Evolutionary conservation across 2,888 invertebrate species (phyloP), one percentile per base, ranked within the genome.

Genomic region (Hipparchia semele): DNA sequence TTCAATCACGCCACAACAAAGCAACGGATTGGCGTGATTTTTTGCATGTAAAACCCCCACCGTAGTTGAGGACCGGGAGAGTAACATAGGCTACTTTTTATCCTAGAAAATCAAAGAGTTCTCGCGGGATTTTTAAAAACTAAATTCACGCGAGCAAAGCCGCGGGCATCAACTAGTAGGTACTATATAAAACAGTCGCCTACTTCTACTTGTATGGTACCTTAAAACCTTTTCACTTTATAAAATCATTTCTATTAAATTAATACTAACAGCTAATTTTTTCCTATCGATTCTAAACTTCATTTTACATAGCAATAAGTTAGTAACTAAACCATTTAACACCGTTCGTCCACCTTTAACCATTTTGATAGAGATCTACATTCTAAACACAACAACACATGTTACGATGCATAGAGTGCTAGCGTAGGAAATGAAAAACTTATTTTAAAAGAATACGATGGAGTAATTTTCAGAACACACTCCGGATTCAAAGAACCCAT

Each of bases 401-500:
- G 23, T 23, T 23, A 64, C 46, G 49, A 10, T 39, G 56, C 54
- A 61, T 62, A 71, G 58, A 69, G 72, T 72, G 62, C 54, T 65
- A 60, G 51, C 53, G 53, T 72, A 70, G 75, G 72, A 67, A 71
- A 73, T 69, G 73, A 75, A 78, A 80, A 83, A 78, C 77, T 76
- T 78, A 76, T 78, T 80, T 80, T 77, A 80, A 77, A 75, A 76
- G 78, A 76, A 72, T 70, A 75, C 80, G 79, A 80, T 75, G 75
- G 83, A 84, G 86, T 86, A 88, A 89, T 88, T 87, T 83, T 74
- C 79, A 78, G 79, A 81, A 82, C 85, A 85, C 85, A 81, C 82
- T 84, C 83, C 83, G 82, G 62, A 83, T 84, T 79, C 81, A 82
- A 82, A 82, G 80, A 85, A 86, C 81, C 86, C 81, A 89, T 91